Evolutionary conservation across 2,888 invertebrate genomes (phyloP).

Genomic region (Nemapogon koenigi): DNA sequence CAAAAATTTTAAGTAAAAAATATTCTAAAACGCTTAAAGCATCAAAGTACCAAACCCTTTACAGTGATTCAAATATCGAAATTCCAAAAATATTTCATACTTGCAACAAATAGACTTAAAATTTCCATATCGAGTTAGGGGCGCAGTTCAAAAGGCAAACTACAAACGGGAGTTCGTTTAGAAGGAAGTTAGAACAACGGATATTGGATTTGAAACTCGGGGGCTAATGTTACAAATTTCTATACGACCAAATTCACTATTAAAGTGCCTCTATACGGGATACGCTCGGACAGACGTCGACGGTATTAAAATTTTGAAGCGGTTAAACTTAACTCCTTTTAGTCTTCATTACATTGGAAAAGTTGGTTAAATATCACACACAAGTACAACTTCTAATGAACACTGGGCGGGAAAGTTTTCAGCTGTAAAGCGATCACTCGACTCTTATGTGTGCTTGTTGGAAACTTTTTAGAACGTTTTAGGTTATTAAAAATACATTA

Average conservation of each 20-base stretch:
- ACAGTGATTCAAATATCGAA: too few species aligned
- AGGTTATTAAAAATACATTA: too few species aligned
- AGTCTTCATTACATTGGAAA: slow-evolving; percentile 59
- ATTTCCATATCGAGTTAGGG: too few species aligned
- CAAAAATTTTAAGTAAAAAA: too few species aligned
- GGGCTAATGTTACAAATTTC: slow-evolving; percentile 24
- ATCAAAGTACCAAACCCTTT: too few species aligned
- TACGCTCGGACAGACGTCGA: slow-evolving; percentile 21
- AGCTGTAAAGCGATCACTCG: slow-evolving; percentile 27
- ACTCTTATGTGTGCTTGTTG: too few species aligned
- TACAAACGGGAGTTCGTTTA: slow-evolving; percentile 40
- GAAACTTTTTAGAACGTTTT: too few species aligned
- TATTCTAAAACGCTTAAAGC: too few species aligned
- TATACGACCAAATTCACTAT: slow-evolving; percentile 41
- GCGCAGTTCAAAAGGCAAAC: slow-evolving; percentile 37
- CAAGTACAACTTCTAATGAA: slow-evolving; percentile 62
- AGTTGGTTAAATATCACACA: slow-evolving; percentile 59
- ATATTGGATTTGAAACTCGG: slow-evolving; percentile 55
- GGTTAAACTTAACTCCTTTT: slow-evolving; percentile 58
- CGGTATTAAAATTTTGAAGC: slow-evolving; percentile 59
- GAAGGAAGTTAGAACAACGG: slow-evolving; percentile 37
- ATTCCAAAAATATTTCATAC: too few species aligned
- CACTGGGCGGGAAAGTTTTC: slow-evolving; percentile 47
- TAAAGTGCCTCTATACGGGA: slow-evolving; percentile 31
- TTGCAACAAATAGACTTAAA: too few species aligned